Evolutionary conservation across 2,888 invertebrate genomes (phyloP).

Genomic region (Horisme vitalbata): DNA sequence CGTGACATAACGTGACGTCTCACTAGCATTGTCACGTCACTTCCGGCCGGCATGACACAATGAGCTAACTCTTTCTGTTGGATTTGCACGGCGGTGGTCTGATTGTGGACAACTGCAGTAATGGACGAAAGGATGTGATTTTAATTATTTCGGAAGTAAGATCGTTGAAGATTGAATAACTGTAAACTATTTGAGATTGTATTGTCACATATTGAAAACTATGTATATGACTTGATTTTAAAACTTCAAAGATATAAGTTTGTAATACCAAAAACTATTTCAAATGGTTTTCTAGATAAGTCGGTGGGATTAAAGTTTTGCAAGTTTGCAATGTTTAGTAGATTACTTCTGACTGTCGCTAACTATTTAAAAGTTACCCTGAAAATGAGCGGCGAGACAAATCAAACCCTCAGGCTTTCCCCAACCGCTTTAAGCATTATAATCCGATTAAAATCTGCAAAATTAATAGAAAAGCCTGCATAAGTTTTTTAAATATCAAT

Average conservation of each 20-base stretch:
- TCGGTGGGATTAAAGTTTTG: too few species aligned
- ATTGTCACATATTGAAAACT: slow-evolving; percentile 13
- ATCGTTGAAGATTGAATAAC: too few species aligned
- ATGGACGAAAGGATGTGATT: slow-evolving; percentile 16
- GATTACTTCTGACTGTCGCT: background rate
- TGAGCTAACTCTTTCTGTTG: slow-evolving; percentile 39
- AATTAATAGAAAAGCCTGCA: slow-evolving; percentile 25
- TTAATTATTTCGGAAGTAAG: slow-evolving; percentile 30
- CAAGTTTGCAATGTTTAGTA: too few species aligned
- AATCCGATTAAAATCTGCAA: slow-evolving; percentile 30
- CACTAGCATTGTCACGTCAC: slow-evolving; percentile 28
- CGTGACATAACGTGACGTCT: slow-evolving; percentile 32
- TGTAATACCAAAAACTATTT: too few species aligned
- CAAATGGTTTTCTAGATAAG: too few species aligned
- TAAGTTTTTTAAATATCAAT: slow-evolving; percentile 15
- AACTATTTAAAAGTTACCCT: background rate
- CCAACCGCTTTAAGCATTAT: slow-evolving; percentile 3
- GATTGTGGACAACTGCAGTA: slow-evolving; percentile 22
- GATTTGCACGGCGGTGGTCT: slow-evolving; percentile 52
- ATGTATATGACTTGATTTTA: too few species aligned
- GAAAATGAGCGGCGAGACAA: slow-evolving; percentile 16
- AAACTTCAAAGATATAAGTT: too few species aligned
- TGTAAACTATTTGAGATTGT: slow-evolving; percentile 12
- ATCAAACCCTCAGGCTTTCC: slow-evolving; percentile 1
- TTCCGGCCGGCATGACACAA: slow-evolving; percentile 38